A percentile compares a stretch with the other conserved stretches of the same genome.
Evolutionary conservation across 2,888 invertebrate genomes (phyloP).

Genomic region (Leucozona laternaria): DNA sequence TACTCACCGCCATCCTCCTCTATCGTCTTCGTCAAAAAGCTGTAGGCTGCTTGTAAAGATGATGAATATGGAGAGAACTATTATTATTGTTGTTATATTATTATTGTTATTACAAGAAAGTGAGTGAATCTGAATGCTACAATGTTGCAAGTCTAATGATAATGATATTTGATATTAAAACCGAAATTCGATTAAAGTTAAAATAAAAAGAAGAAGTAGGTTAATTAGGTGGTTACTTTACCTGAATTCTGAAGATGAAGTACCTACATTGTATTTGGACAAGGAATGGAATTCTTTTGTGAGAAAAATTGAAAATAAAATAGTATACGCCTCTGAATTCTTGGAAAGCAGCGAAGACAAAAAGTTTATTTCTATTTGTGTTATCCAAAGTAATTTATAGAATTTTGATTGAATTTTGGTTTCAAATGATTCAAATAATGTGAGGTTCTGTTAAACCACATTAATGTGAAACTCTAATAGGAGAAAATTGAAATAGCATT

Average conservation of each 20-base stretch:
- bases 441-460: neutral
- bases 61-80: conserved; percentile 12
- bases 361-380: neutral
- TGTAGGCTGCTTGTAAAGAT: conserved; percentile 26
- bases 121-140: conserved; percentile 45
- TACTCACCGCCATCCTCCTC: neutral
- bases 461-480: too few relatives aligned
- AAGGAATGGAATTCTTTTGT: conserved; percentile 8
- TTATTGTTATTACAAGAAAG: conserved; percentile 52
- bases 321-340: neutral
- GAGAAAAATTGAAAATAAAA: neutral
- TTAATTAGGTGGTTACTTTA: conserved; percentile 26
- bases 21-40: conserved; percentile 36
- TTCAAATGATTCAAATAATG: neutral
- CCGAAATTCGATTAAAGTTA: conserved; percentile 29
- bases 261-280: neutral
- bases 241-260: neutral
- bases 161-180: conserved; percentile 40
- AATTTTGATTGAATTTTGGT: neutral
- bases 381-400: neutral
- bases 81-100: conserved; percentile 11
- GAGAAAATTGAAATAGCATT: too few relatives aligned
- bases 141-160: conserved; percentile 25
- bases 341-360: neutral
- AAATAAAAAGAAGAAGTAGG: conserved; percentile 2